Percentiles rank a stretch among this genome's conserved stretches.
These are phyloP conservation scores for Rhinopomastus cyanomelas DNA, from an alignment of 2,113 vertebrate genomes.

Conservation along the genomic window DNA sequence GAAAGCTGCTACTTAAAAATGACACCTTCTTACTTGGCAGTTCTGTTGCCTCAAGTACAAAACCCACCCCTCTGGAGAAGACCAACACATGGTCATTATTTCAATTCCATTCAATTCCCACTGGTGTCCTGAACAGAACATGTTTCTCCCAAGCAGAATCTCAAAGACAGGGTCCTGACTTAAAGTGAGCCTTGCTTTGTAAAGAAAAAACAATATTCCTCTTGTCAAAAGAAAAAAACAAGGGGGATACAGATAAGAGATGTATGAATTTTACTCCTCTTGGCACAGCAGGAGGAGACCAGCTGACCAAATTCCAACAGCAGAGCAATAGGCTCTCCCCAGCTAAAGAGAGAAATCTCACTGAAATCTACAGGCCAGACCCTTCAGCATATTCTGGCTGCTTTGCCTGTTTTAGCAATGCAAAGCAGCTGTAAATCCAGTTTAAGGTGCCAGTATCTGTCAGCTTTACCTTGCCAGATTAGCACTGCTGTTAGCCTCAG, in stretches of 20 bases:
- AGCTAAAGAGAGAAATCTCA: not conserved
- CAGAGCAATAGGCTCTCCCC: not conserved
- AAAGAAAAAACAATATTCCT: not conserved
- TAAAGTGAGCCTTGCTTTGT: not conserved
- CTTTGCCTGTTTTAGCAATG: conserved; percentile 26
- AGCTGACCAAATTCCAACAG: not conserved
- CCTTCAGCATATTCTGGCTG: not conserved
- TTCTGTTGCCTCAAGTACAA: not conserved
- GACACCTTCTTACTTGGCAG: not conserved
- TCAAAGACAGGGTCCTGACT: not conserved
- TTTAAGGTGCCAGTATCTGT: conserved; percentile 44
- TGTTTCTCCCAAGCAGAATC: not conserved
- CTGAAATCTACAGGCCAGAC: conserved; percentile 28
- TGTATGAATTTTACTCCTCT: not conserved
- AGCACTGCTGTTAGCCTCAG: conserved; percentile 24
- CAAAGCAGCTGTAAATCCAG: conserved; percentile 62
- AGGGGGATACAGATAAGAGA: not conserved
- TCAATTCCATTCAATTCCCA: not conserved
- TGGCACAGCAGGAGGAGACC: not conserved
- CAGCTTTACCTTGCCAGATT: conserved; percentile 32
- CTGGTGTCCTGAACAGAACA: not conserved
- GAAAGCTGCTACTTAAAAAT: not conserved
- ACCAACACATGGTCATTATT: not conserved
- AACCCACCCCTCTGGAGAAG: not conserved
- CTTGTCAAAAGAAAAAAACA: not conserved